These are phyloP conservation scores for Cerastoderma edule DNA, from an alignment of 2,888 invertebrate species.

Conservation along the genomic window DNA sequence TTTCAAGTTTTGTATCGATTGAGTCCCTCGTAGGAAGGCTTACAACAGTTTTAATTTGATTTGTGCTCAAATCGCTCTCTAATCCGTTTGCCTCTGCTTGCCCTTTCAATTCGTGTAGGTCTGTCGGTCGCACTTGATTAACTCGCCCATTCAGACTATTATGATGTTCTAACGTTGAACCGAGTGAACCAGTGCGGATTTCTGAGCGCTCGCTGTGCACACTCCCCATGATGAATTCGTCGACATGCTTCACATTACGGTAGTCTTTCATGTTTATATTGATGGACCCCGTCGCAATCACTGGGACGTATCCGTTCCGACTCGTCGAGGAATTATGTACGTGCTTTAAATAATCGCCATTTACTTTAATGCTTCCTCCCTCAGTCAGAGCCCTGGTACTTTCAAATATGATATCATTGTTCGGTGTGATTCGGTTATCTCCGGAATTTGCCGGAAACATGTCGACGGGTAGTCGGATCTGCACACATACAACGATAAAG, in stretches of 20 bases:
- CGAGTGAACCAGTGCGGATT: constrained; percentile 22
- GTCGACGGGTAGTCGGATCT: constrained; percentile 51
- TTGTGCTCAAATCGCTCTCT: constrained; percentile 42
- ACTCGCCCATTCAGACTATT: constrained; percentile 31
- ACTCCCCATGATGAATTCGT: constrained; percentile 29
- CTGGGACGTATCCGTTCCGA: constrained; percentile 11
- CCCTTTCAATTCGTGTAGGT: constrained; percentile 43
- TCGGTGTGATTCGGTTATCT: neutral
- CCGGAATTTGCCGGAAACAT: constrained; percentile 51
- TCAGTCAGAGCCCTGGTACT: neutral
- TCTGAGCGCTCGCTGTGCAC: constrained; percentile 8
- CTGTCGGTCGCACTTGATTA: constrained; percentile 46
- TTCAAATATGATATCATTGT: neutral
- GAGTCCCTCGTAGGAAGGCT: constrained; percentile 39
- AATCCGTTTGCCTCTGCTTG: constrained; percentile 44
- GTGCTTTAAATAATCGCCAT: constrained; percentile 11
- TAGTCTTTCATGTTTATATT: constrained; percentile 17
- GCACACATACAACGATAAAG: constrained; percentile 46
- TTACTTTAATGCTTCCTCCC: constrained; percentile 24
- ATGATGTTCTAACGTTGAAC: constrained; percentile 25
- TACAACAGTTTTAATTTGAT: constrained; percentile 45
- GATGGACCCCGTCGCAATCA: neutral
- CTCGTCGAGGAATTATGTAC: constrained; percentile 9
- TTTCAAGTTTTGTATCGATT: constrained; percentile 44
- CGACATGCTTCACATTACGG: constrained; percentile 23